Conservation (phyloP, 2,888 invertebrate genomes). For the Thyatira batis region DNA sequence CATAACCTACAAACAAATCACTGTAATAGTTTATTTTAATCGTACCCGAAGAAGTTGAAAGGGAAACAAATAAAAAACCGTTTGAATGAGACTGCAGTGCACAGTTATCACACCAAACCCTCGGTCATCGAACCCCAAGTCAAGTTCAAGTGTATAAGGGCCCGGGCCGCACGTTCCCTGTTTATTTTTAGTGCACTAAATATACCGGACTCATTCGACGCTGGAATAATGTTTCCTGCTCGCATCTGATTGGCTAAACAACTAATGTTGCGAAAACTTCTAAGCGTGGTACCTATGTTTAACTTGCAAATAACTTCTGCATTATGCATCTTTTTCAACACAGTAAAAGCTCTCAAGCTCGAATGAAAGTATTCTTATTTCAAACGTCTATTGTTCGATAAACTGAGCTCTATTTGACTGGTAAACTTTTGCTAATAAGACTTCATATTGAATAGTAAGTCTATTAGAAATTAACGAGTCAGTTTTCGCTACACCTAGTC, state of each 20-base stretch:
- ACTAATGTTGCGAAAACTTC: slow-evolving; percentile 39
- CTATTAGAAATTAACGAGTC: neutral
- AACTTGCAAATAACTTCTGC: neutral
- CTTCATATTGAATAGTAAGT: neutral
- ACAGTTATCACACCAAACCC: slow-evolving; percentile 49
- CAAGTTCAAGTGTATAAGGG: slow-evolving; percentile 75
- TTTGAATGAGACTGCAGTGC: slow-evolving; percentile 31
- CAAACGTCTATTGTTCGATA: neutral
- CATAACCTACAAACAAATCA: neutral
- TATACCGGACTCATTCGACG: slow-evolving; percentile 57
- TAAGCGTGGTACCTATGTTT: neutral
- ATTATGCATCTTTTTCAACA: neutral
- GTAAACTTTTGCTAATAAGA: neutral
- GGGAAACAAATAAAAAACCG: slow-evolving; percentile 25
- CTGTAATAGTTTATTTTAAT: neutral
- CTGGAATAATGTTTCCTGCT: slow-evolving; percentile 53
- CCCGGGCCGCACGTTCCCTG: slow-evolving; percentile 48
- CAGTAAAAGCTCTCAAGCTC: neutral
- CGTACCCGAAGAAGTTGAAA: slow-evolving; percentile 10
- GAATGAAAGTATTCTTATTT: neutral
- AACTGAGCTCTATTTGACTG: neutral
- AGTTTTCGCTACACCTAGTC: neutral
- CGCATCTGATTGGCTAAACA: slow-evolving; percentile 35
- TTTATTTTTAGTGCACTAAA: slow-evolving; percentile 76
- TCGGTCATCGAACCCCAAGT: slow-evolving; percentile 62